Evolutionary conservation across 2,113 vertebrate genomes (phyloP).

Genomic region (Sylvilagus bachmani): DNA sequence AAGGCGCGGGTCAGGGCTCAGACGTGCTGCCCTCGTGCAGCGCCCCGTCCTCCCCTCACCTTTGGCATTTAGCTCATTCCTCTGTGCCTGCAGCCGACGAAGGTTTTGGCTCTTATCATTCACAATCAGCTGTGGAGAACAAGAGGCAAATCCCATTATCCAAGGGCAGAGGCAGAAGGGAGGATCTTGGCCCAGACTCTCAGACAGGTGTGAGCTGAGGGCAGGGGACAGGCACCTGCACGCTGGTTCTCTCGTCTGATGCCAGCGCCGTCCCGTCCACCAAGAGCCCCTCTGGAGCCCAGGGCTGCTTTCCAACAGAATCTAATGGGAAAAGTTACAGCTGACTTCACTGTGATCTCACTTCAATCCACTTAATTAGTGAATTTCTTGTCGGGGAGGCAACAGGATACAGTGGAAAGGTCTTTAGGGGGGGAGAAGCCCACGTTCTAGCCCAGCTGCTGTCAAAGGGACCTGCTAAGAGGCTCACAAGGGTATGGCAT

Average conservation of each 20-base stretch:
- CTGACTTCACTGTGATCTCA: not conserved
- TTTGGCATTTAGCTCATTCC: conserved; percentile 99
- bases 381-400: not conserved
- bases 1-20: not conserved
- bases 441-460: not conserved
- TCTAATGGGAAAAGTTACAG: not conserved
- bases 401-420: not conserved
- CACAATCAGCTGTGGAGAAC: conserved; percentile 92
- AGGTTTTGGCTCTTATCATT: conserved; percentile 99
- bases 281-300: not conserved
- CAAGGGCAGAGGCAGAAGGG: not conserved
- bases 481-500: not conserved
- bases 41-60: conserved; percentile 86
- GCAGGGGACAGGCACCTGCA: not conserved
- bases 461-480: not conserved
- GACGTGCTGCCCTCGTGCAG: not conserved
- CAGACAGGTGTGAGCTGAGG: not conserved
- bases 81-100: conserved; percentile 96
- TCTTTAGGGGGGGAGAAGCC: not conserved
- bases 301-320: not conserved
- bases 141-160: conserved; percentile 30
- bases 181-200: not conserved
- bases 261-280: not conserved
- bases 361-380: not conserved
- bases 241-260: not conserved